Percentiles rank a stretch among this genome's conserved stretches.
Conservation (phyloP, 2,888 invertebrate genomes). For the Cerastis rubricosa region DNA sequence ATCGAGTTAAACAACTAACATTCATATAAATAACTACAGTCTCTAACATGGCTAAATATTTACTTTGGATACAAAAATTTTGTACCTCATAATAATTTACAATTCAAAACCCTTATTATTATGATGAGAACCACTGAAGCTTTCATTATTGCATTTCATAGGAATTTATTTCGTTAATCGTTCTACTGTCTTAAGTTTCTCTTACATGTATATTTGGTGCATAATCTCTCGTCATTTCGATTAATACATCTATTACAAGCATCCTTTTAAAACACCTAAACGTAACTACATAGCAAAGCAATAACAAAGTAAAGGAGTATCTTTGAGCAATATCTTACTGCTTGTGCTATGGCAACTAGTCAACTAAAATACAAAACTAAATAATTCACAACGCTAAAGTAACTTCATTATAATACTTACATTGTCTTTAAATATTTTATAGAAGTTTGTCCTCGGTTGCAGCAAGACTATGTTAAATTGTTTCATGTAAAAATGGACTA, state of each 20-base stretch:
- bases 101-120: conserved; percentile 65
- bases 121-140: conserved; percentile 70
- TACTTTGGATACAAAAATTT: conserved; percentile 71
- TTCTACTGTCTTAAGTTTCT: conserved; percentile 59
- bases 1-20: conserved; percentile 86
- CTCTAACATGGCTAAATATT: conserved; percentile 83
- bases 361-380: conserved; percentile 70
- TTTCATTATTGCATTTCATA: conserved; percentile 76
- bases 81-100: conserved; percentile 61
- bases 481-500: conserved; percentile 33
- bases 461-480: conserved; percentile 42
- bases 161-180: conserved; percentile 69
- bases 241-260: conserved; percentile 71
- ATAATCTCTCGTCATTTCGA: conserved; percentile 71
- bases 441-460: conserved; percentile 40
- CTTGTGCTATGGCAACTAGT: conserved; percentile 77
- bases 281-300: conserved; percentile 74
- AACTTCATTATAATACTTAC: conserved; percentile 63
- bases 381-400: conserved; percentile 65
- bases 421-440: conserved; percentile 40
- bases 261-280: conserved; percentile 72
- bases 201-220: conserved; percentile 72
- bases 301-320: conserved; percentile 71
- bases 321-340: conserved; percentile 81
- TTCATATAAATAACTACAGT: conserved; percentile 87